phyloP scores from a whole-genome alignment of 2,113 vertebrate species.

The Gopherus evgoodei region DNA sequence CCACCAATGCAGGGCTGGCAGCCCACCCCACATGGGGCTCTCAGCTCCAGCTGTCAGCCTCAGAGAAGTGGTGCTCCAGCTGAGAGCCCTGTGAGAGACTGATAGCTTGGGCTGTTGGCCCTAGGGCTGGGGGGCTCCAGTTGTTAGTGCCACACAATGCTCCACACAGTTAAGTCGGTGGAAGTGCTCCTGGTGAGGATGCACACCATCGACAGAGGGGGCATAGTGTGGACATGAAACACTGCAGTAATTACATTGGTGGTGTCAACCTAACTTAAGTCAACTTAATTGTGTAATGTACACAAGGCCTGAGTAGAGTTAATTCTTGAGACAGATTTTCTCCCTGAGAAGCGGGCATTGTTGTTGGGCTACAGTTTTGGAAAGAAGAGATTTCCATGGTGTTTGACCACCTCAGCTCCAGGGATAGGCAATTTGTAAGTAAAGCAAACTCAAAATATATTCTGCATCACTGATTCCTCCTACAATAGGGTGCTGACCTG shows the following conservation, averaged over 20 bases:
- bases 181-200: not conserved
- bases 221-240: not conserved
- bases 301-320: not conserved
- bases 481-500: not conserved
- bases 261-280: not conserved
- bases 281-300: not conserved
- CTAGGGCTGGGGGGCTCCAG: no score
- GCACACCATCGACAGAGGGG: not conserved
- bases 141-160: not conserved
- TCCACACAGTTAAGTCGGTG: not conserved
- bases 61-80: no score
- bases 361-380: not conserved
- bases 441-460: not conserved
- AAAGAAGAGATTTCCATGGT: not conserved
- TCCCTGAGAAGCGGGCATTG: not conserved
- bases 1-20: no score
- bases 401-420: not conserved
- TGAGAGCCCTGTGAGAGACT: no score
- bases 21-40: no score
- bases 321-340: not conserved
- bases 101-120: not conserved
- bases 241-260: not conserved
- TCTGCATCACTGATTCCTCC: not conserved
- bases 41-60: no score
- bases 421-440: not conserved